These are phyloP conservation scores for Apteryx mantelli DNA, from an alignment of 2,113 vertebrate genomes.

Conservation along the genomic window DNA sequence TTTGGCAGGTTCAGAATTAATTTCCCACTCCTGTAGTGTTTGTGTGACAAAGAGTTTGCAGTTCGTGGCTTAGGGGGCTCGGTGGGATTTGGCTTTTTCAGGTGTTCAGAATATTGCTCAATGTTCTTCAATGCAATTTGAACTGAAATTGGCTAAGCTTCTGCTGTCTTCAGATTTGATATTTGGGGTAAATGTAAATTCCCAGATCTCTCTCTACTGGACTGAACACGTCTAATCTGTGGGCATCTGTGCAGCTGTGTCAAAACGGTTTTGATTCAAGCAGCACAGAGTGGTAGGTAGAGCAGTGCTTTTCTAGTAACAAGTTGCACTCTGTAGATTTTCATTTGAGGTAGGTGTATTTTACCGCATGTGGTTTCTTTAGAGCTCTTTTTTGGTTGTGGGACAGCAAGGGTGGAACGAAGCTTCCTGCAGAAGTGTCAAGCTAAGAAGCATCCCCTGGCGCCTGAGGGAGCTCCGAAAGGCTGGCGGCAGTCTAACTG, in stretches of 20 bases:
- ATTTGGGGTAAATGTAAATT: background rate
- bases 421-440: background rate
- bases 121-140: background rate
- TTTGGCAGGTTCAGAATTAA: background rate
- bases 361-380: background rate
- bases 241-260: background rate
- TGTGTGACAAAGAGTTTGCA: background rate
- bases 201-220: background rate
- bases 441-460: background rate
- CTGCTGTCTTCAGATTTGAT: background rate
- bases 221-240: background rate
- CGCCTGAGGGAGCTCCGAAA: background rate
- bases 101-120: background rate
- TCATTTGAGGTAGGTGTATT: background rate
- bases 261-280: background rate
- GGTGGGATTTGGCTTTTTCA: background rate
- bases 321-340: background rate
- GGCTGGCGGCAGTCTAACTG: background rate
- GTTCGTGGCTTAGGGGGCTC: background rate
- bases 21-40: background rate
- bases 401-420: background rate
- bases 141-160: background rate
- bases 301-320: background rate
- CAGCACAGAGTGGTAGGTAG: rapidly evolving
- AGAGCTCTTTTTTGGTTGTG: background rate